Conservation (phyloP, 2,113 vertebrate species). For the Tetraodon nigroviridis region DNA sequence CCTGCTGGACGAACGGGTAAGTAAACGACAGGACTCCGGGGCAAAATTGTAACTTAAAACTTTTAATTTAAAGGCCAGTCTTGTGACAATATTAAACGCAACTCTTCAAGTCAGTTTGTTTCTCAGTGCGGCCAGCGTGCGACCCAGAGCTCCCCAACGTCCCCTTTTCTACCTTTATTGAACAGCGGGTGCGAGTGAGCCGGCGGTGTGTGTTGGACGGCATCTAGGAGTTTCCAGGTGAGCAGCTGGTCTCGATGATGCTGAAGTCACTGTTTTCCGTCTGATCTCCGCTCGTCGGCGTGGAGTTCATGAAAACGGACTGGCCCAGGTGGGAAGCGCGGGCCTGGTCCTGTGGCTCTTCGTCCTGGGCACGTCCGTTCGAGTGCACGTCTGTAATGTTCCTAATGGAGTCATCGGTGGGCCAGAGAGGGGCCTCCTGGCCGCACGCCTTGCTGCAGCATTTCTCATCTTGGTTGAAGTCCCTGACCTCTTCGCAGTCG, state of each 20-base stretch:
- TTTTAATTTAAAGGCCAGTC: neutral
- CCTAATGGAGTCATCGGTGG: neutral
- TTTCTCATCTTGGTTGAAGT: conserved; percentile 5
- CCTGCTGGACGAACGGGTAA: conserved; percentile 23
- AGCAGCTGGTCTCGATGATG: conserved; percentile 37
- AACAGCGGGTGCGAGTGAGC: no score
- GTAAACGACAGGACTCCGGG: neutral
- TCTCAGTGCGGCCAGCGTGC: no score
- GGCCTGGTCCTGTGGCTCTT: neutral
- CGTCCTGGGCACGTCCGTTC: conserved; percentile 14
- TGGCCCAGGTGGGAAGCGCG: conserved; percentile 2
- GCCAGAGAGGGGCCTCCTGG: conserved; percentile 16
- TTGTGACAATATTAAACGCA: neutral
- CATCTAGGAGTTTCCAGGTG: conserved; percentile 4
- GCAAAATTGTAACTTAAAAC: conserved; percentile 12
- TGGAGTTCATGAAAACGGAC: conserved; percentile 11
- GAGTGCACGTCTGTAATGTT: conserved; percentile 29
- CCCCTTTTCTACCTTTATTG: no score
- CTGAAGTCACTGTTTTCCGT: conserved; percentile 52
- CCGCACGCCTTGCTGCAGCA: conserved; percentile 7
- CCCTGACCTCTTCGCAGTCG: conserved; percentile 10
- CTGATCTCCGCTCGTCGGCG: conserved; percentile 16
- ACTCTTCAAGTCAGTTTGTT: neutral
- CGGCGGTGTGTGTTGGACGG: neutral
- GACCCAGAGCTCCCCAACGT: no score